Base-by-base conservation (phyloP, 2,888 invertebrate genomes). In the Philaethria dido region DNA sequence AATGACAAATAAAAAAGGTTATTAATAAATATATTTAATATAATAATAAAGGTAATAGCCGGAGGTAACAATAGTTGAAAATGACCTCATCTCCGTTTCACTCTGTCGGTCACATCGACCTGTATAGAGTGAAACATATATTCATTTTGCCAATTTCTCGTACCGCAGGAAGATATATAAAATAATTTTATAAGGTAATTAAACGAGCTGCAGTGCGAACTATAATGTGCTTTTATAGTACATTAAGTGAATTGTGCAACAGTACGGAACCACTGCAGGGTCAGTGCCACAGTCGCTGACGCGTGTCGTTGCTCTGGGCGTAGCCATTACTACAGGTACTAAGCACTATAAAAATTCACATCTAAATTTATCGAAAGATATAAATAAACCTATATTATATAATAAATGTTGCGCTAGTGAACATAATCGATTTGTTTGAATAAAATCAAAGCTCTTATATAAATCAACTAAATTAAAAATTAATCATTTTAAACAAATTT, bases 251-350 rank as follows among this genome's bases (percentile, higher is more conserved):
- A 78, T 78, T 83, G 84, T 82, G 82, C 85, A 84, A 72, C 81
- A 81, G 82, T 77, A 79, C 77, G 88, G 83, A 88, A 88, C 88
- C 74, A 73, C 62, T 65, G 69, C 83, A 86, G 86, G 88, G 87
- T 88, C 88, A 87, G 83, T 87, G 87, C 82, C 85, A 80, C 78
- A 81, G 75, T 74, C 84, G 80, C 75, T 80, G 77, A 84, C 80
- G 86, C 85, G 82, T 88, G 80, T 76, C 82, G 74, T 72, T 67
- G 54, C 50, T 55, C 64, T 63, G 69, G 67, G 67, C 63, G 57
- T 72, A 72, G 52, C 59, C 59, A 52, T 52, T 29, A 33, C 52
- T 52, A 16, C 8, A 52, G 29, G 29, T 16, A 61, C 50, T 62
- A 48, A 64, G 54, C 42, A 57, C 54, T 59, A 64, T 39, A 64